A percentile compares a stretch with the other conserved stretches of the same genome.
phyloP scores from a whole-genome alignment of 92 coral and sea anemone species.

The Heliopora coerulea region DNA sequence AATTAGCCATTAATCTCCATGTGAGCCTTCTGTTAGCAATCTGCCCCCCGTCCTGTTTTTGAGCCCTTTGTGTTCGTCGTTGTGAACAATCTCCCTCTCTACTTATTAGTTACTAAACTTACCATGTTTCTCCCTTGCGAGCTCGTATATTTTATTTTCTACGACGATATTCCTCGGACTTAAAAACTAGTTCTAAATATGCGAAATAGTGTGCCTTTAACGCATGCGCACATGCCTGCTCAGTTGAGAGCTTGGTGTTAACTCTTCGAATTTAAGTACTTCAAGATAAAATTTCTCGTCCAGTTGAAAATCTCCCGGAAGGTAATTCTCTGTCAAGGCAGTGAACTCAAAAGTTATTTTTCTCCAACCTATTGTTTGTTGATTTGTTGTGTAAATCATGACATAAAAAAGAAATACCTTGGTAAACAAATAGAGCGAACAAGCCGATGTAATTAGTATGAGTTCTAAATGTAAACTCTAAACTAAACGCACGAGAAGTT shows the following conservation, averaged over 20 bases:
- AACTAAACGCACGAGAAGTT: no score
- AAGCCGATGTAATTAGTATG: not conserved
- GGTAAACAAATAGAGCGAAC: not conserved
- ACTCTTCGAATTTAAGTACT: not conserved
- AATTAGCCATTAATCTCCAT: conserved; percentile 31
- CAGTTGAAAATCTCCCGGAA: not conserved
- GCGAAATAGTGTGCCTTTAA: not conserved
- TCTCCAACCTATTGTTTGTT: not conserved
- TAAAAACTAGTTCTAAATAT: not conserved
- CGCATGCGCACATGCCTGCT: conserved; percentile 39
- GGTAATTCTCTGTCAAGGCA: not conserved
- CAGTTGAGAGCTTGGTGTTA: not conserved
- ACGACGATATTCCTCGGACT: not conserved
- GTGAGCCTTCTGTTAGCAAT: conserved; percentile 37
- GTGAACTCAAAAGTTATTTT: not conserved
- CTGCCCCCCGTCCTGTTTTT: conserved; percentile 21
- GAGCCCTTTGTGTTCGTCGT: conserved; percentile 15
- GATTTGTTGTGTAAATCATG: not conserved
- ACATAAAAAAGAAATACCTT: not conserved
- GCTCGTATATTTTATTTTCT: not conserved
- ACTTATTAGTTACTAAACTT: not conserved
- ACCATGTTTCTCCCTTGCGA: not conserved
- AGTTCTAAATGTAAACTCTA: not conserved
- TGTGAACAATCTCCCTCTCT: not conserved
- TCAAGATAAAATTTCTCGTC: not conserved